These are phyloP conservation scores for Drosophila repletoides DNA, from an alignment of 1,140 invertebrate species.

Conservation along the genomic window DNA sequence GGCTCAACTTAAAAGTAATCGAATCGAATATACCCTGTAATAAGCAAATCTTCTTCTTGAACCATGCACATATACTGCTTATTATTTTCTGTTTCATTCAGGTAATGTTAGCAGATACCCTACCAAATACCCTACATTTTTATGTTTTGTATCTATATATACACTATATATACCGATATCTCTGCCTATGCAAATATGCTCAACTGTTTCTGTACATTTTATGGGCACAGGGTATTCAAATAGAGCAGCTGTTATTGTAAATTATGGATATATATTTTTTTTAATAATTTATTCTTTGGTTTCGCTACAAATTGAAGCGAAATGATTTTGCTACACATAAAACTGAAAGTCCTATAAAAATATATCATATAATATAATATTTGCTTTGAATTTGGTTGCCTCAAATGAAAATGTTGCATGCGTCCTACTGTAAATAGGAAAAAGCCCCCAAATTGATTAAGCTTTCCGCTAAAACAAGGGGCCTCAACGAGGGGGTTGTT, in stretches of 20 bases:
- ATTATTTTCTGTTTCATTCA: too few species aligned
- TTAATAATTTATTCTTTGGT: conserved; percentile 42
- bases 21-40: not conserved
- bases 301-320: conserved; percentile 58
- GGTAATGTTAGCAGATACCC: too few species aligned
- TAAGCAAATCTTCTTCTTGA: too few species aligned
- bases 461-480: conserved; percentile 14
- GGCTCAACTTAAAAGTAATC: not conserved
- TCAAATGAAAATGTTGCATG: conserved; percentile 42
- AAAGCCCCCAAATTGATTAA: conserved; percentile 56
- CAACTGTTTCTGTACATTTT: too few species aligned
- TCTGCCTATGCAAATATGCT: too few species aligned
- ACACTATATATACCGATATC: too few species aligned
- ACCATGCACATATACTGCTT: too few species aligned
- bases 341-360: conserved; percentile 62
- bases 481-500: not conserved
- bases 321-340: conserved; percentile 58
- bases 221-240: conserved; percentile 5
- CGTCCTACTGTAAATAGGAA: conserved; percentile 34
- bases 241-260: conserved; percentile 68
- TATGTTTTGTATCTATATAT: too few species aligned
- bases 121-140: too few species aligned
- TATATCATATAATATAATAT: conserved; percentile 40
- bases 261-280: conserved; percentile 70
- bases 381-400: conserved; percentile 44